Percentiles rank a stretch among this genome's conserved stretches.
Evolutionary conservation across 2,797 vertebrate genomes (phyloP).

Genomic region (Alcedo atthis): DNA sequence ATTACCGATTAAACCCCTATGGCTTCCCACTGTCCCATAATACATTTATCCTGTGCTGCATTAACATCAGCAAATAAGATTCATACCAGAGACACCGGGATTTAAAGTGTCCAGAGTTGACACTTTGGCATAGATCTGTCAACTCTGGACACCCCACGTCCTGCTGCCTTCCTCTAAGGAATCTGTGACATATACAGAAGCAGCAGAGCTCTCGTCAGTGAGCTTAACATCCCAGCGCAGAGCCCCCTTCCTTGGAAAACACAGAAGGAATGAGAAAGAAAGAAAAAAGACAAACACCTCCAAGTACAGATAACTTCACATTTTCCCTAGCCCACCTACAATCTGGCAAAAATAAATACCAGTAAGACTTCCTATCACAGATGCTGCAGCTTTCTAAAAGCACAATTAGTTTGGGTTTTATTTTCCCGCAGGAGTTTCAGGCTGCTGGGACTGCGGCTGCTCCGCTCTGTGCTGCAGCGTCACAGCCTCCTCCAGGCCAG

Average conservation of each 20-base stretch:
- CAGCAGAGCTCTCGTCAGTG: not conserved
- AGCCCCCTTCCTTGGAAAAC: not conserved
- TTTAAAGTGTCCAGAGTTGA: not conserved
- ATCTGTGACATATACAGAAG: not conserved
- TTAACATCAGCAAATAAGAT: not conserved
- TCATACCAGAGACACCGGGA: not conserved
- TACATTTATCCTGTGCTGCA: not conserved
- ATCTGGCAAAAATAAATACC: not conserved
- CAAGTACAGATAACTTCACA: not conserved
- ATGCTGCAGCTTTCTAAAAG: not conserved
- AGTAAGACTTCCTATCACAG: not conserved
- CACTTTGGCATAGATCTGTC: not conserved
- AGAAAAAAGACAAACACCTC: not conserved
- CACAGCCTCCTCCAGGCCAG: not conserved
- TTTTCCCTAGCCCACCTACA: not conserved
- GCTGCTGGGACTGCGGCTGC: not conserved
- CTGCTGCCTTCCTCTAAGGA: not conserved
- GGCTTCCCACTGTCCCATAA: rapidly evolving
- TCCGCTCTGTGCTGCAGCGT: not conserved
- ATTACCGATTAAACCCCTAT: not conserved
- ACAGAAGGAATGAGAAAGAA: rapidly evolving
- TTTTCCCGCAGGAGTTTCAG: not conserved
- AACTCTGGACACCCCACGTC: not conserved
- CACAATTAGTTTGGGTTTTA: not conserved
- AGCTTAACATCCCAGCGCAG: not conserved